Percentiles rank a stretch among this genome's conserved stretches.
Evolutionary conservation across 2,888 invertebrate species (phyloP).

Genomic region (Dyspetes luteomarginatus): DNA sequence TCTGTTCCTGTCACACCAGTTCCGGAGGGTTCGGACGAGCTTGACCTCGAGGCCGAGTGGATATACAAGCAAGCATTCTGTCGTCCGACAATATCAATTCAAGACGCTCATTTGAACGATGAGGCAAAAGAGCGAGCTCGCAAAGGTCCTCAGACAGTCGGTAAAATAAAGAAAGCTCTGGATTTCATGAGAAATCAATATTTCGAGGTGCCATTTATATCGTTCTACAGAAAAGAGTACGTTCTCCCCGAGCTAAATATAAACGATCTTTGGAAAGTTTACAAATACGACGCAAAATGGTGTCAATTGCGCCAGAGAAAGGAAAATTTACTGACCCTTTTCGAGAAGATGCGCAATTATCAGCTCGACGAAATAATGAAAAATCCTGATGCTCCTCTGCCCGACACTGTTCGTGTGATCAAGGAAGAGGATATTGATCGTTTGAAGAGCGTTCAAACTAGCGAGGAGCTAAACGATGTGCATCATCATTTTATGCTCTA

Average conservation of each 20-base stretch:
- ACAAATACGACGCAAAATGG: slow-evolving; percentile 97
- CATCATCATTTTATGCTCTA: slow-evolving; percentile 97
- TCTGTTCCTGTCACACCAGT: slow-evolving; percentile 93
- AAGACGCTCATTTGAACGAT: slow-evolving; percentile 86
- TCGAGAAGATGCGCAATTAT: slow-evolving; percentile 96
- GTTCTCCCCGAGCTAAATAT: slow-evolving; percentile 97
- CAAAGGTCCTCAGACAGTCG: slow-evolving; percentile 89
- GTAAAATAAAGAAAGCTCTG: slow-evolving; percentile 96
- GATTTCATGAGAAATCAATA: slow-evolving; percentile 98
- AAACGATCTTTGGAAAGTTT: slow-evolving; percentile 99
- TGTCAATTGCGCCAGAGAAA: slow-evolving; percentile 94
- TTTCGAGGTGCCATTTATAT: slow-evolving; percentile 98
- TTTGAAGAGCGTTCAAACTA: slow-evolving; percentile 90
- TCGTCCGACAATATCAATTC: slow-evolving; percentile 92
- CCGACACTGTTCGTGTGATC: slow-evolving; percentile 92
- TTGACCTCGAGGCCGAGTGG: slow-evolving; percentile 98
- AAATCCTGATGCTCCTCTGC: slow-evolving; percentile 92
- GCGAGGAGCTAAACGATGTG: slow-evolving; percentile 96
- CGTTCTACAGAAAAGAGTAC: slow-evolving; percentile 99
- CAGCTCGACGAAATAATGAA: slow-evolving; percentile 93
- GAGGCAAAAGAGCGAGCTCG: slow-evolving; percentile 85
- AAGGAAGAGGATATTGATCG: slow-evolving; percentile 94
- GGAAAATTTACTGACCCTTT: slow-evolving; percentile 90
- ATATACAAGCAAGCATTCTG: slow-evolving; percentile 97
- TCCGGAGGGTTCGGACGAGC: slow-evolving; percentile 92